These are phyloP conservation scores for Formica aserva DNA, from an alignment of 2,888 invertebrate genomes.

Conservation along the genomic window DNA sequence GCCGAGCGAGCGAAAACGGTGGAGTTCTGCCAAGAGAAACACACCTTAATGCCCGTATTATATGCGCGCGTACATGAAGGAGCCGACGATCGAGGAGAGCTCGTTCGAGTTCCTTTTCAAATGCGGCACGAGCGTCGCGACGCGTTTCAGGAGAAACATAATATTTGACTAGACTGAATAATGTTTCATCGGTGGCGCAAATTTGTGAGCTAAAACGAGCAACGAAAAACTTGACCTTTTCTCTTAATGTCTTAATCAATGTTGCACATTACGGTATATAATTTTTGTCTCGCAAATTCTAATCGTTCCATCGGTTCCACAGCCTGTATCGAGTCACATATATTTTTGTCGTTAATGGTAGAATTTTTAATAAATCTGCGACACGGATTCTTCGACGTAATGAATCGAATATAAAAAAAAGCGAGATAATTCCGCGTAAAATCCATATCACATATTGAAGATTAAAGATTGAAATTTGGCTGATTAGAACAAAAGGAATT, in stretches of 20 bases:
- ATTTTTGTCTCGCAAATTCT: background rate
- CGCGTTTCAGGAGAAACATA: background rate
- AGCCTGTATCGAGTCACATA: no score
- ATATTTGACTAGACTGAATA: background rate
- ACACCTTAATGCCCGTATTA: constrained; percentile 56
- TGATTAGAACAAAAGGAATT: no score
- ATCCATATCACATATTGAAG: no score
- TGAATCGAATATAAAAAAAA: no score
- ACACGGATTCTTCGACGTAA: no score
- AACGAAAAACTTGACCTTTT: background rate
- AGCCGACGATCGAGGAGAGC: constrained; percentile 11
- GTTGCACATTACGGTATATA: background rate
- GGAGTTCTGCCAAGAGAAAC: constrained; percentile 63
- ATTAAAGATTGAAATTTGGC: no score
- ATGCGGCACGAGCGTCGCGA: background rate
- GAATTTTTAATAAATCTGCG: no score
- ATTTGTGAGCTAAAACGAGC: background rate
- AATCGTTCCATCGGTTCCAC: background rate
- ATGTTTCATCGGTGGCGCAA: background rate
- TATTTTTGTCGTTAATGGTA: no score
- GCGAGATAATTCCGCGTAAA: no score
- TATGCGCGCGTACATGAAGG: background rate
- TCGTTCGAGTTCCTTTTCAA: constrained; percentile 27
- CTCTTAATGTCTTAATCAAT: background rate
- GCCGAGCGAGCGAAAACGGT: constrained; percentile 52